Evolutionary conservation across 1,140 invertebrate species (phyloP).

Genomic region (Lucilia cuprina): DNA sequence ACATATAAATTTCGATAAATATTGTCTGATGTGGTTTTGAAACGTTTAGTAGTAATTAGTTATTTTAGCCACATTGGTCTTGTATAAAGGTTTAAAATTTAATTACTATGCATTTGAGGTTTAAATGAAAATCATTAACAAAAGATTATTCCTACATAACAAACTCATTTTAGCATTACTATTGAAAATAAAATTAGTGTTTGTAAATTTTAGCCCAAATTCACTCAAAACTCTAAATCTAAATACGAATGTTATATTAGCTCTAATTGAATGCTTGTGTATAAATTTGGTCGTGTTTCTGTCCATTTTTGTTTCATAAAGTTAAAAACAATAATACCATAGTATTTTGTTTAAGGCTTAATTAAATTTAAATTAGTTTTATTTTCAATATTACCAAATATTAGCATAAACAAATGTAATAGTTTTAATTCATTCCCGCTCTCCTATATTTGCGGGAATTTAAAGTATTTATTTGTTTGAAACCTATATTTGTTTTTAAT

Average conservation of each 20-base stretch:
- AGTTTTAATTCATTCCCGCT: not conserved
- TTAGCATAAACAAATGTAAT: not conserved
- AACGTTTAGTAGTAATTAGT: constrained; percentile 15
- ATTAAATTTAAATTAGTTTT: constrained; percentile 18
- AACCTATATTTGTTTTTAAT: not conserved
- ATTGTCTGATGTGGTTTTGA: constrained; percentile 17
- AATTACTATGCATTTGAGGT: constrained; percentile 14
- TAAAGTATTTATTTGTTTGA: not conserved
- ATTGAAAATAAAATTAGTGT: no score
- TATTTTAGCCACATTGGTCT: constrained; percentile 10
- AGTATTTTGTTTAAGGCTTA: not conserved
- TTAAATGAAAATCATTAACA: constrained; percentile 12
- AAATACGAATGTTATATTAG: no score
- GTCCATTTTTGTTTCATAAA: not conserved
- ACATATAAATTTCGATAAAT: not conserved
- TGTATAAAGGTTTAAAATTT: constrained; percentile 15
- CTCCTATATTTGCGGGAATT: not conserved
- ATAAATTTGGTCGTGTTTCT: not conserved
- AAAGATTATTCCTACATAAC: not conserved
- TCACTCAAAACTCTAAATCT: no score
- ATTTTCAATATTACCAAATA: not conserved
- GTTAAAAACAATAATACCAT: not conserved
- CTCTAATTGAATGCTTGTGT: not conserved
- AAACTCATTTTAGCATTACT: not conserved
- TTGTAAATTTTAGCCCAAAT: no score